Evolutionary conservation across 92 coral and sea anemone genomes (phyloP).

Genomic region (Epizoanthus stellaris): DNA sequence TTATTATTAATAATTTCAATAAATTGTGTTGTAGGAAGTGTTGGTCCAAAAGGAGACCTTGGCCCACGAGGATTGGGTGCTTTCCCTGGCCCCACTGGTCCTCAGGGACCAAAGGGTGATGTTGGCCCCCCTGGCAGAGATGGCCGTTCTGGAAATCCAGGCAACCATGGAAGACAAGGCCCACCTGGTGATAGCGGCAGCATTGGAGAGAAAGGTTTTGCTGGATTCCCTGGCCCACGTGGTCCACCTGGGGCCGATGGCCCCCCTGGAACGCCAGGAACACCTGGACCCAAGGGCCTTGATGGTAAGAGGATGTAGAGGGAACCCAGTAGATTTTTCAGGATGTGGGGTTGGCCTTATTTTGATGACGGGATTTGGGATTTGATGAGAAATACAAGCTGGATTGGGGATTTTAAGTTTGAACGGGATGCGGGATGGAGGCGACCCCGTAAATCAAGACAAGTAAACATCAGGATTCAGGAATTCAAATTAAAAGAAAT

Average conservation of each 20-base stretch:
- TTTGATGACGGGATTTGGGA: too few relatives aligned
- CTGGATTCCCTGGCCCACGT: slow-evolving; percentile 51
- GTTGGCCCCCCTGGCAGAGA: slow-evolving; percentile 28
- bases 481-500: too few relatives aligned
- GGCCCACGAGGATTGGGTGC: slow-evolving; percentile 36
- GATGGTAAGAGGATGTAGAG: slow-evolving; percentile 35
- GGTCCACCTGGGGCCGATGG: slow-evolving; percentile 46
- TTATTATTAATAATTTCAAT: neutral
- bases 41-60: slow-evolving; percentile 16
- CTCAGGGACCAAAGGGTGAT: slow-evolving; percentile 38
- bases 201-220: slow-evolving; percentile 71
- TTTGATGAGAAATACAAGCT: too few relatives aligned
- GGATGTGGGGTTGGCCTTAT: too few relatives aligned
- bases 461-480: too few relatives aligned
- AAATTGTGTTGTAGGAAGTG: neutral
- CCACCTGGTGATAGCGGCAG: slow-evolving; percentile 68
- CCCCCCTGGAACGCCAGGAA: slow-evolving; percentile 56
- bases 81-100: slow-evolving; percentile 21
- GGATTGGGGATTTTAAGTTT: too few relatives aligned
- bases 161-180: slow-evolving; percentile 57
- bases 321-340: too few relatives aligned
- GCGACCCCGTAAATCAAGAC: too few relatives aligned
- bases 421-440: too few relatives aligned
- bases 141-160: slow-evolving; percentile 22
- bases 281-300: slow-evolving; percentile 49